Percentiles rank a stretch among this genome's conserved stretches.
phyloP scores from a whole-genome alignment of 2,888 invertebrate species.

The Macrostomum cliftonense region DNA sequence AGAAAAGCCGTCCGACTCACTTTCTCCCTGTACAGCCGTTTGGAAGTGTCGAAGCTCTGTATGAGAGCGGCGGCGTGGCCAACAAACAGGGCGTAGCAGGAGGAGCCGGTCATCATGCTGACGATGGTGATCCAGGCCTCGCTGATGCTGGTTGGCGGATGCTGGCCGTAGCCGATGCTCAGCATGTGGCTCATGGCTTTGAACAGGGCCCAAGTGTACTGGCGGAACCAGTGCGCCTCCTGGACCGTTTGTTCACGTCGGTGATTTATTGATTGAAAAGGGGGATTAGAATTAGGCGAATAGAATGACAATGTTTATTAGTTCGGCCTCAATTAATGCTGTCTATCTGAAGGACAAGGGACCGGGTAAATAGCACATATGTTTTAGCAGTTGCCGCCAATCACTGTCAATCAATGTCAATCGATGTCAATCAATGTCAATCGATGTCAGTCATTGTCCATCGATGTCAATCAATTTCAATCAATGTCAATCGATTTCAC shows the following conservation, averaged over 20 bases:
- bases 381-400: too few species aligned
- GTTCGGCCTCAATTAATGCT: too few species aligned
- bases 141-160: slow-evolving; percentile 86
- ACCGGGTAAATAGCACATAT: too few species aligned
- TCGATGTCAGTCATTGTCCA: too few species aligned
- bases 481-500: too few species aligned
- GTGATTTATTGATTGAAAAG: too few species aligned
- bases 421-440: too few species aligned
- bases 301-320: too few species aligned
- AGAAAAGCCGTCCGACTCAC: slow-evolving; percentile 43
- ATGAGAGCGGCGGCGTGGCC: slow-evolving; percentile 95
- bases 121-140: slow-evolving; percentile 98
- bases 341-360: too few species aligned
- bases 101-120: slow-evolving; percentile 94
- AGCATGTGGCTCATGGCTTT: slow-evolving; percentile 98
- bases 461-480: too few species aligned
- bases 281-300: too few species aligned
- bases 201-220: slow-evolving; percentile 93
- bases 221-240: slow-evolving; percentile 90
- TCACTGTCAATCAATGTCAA: too few species aligned
- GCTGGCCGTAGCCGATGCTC: slow-evolving; percentile 91
- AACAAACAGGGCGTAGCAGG: slow-evolving; percentile 90
- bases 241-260: slow-evolving; percentile 33
- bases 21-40: slow-evolving; percentile 90
- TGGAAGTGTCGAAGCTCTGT: slow-evolving; percentile 86